Conservation (phyloP, 2,113 vertebrate genomes). For the Leptobrachium leishanense region DNA sequence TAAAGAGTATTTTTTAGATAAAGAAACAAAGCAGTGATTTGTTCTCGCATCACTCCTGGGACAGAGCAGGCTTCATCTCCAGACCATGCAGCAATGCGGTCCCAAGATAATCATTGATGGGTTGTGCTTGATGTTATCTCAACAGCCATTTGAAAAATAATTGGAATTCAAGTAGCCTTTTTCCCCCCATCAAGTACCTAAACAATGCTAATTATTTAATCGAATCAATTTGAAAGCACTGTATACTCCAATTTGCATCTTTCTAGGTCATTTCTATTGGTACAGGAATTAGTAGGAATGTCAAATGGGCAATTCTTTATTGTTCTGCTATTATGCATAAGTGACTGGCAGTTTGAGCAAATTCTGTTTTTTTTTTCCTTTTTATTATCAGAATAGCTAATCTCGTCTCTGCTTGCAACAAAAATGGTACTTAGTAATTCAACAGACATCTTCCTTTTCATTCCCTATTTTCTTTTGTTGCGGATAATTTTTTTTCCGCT, state of each 20-base stretch:
- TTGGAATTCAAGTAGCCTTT: conserved; percentile 44
- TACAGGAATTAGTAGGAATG: conserved; percentile 41
- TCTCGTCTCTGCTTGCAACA: conserved; percentile 37
- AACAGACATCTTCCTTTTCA: conserved; percentile 20
- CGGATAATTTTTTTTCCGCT: conserved; percentile 17
- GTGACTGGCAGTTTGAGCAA: conserved; percentile 27
- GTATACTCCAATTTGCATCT: conserved; percentile 43
- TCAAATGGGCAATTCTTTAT: conserved; percentile 34
- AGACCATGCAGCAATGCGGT: too few species aligned
- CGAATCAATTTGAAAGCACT: conserved; percentile 36
- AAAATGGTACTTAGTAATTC: conserved; percentile 33
- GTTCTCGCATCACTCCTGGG: too few species aligned
- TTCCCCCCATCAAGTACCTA: conserved; percentile 26
- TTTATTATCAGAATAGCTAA: conserved; percentile 41
- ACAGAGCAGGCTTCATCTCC: too few species aligned
- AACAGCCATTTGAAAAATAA: conserved; percentile 39
- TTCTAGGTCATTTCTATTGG: conserved; percentile 34
- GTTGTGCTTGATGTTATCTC: conserved; percentile 41
- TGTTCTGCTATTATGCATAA: conserved; percentile 30
- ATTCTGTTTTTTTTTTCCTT: conserved; percentile 25
- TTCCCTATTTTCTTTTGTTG: conserved; percentile 25
- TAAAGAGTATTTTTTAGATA: too few species aligned
- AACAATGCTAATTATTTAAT: conserved; percentile 50
- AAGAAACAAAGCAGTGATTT: too few species aligned
- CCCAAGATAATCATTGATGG: background rate